A percentile compares a stretch with the other conserved stretches of the same genome.
Evolutionary conservation across 2,888 invertebrate species (phyloP).

Genomic region (Meteorus colon): DNA sequence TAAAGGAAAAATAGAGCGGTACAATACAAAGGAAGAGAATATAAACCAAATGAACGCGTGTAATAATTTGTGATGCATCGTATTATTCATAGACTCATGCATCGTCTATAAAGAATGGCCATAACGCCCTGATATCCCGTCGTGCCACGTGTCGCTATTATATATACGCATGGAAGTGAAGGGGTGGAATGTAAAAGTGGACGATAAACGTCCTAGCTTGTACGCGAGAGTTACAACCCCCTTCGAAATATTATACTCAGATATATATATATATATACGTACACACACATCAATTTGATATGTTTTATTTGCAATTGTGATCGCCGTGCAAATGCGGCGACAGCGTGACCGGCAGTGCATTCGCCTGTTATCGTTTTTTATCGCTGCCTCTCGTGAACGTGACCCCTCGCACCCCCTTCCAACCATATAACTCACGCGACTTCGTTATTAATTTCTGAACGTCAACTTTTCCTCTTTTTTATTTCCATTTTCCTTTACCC

Average conservation of each 20-base stretch:
- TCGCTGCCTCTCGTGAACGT: not conserved
- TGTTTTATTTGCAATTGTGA: constrained; percentile 26
- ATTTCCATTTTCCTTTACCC: not conserved
- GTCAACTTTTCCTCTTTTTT: not conserved
- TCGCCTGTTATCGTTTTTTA: constrained; percentile 9
- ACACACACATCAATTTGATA: constrained; percentile 1
- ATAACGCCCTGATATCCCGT: constrained; percentile 15
- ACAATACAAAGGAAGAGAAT: not conserved
- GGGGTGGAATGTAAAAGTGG: constrained; percentile 27
- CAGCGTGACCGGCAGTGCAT: constrained; percentile 20
- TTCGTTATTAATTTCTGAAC: constrained; percentile 8
- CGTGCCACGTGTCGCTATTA: constrained; percentile 1
- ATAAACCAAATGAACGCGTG: constrained; percentile 18
- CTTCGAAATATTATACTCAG: constrained; percentile 28
- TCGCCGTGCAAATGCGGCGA: not conserved
- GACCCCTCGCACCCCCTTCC: not conserved
- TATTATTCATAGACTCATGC: constrained; percentile 16
- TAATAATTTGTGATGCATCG: constrained; percentile 33
- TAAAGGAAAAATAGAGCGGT: not conserved
- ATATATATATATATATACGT: not conserved
- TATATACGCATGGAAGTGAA: not conserved
- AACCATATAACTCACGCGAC: constrained; percentile 10
- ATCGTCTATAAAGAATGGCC: constrained; percentile 25
- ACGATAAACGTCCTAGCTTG: constrained; percentile 42
- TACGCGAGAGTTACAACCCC: constrained; percentile 37